Evolutionary conservation across 2,888 invertebrate species (phyloP), one percentile per base, ranked within the genome.

Genomic region (Trissolcus japonicus): DNA sequence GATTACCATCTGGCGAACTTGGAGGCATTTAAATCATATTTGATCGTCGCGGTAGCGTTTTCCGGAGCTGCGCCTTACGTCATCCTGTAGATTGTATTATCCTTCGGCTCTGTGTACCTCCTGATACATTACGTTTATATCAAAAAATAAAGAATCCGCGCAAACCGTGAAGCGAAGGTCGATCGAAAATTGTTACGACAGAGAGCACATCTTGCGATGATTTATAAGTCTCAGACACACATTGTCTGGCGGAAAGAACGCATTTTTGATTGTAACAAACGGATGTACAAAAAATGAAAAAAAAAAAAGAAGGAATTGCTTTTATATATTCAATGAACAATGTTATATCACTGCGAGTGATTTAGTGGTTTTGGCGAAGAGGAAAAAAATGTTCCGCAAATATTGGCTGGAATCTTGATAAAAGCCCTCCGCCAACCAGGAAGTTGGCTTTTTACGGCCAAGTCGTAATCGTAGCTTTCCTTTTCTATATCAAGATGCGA

Each of bases 11-110:
- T 66, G 54, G 48, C 60, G 51, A 69, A 65, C 60, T 65, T 50
- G 7, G 19, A 76, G 57, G 9, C 71, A 71, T 76, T 76, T 76
- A 76, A 76, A 67, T 76, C 71, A 76, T 71, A 76, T 71, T 71
- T 50, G 63, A 76, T 55, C 51, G 48, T 66, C 61, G 68, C 59
- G 65, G 57, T 75, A 50, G 46, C 54, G 66, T 71, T 76, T 71
- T 62, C 66, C 71, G 66, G n/a, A 76, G 67, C 66, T 53, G 69
- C 29, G 46, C 46, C 66, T 76, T 76, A 71, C 71, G 59, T 71
- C 76, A 66, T 66, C 65, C 17, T 14, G 62, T 62, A 71, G 71
- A 71, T 62, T 53, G 53, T 54, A 67, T 59, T 67, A 76, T 76
- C 71, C 67, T 67, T 16, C 62, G 21, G 54, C 61, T n/a, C n/a